These are phyloP conservation scores for Tachysurus fulvidraco DNA, from an alignment of 2,113 vertebrate species.

Conservation along the genomic window DNA sequence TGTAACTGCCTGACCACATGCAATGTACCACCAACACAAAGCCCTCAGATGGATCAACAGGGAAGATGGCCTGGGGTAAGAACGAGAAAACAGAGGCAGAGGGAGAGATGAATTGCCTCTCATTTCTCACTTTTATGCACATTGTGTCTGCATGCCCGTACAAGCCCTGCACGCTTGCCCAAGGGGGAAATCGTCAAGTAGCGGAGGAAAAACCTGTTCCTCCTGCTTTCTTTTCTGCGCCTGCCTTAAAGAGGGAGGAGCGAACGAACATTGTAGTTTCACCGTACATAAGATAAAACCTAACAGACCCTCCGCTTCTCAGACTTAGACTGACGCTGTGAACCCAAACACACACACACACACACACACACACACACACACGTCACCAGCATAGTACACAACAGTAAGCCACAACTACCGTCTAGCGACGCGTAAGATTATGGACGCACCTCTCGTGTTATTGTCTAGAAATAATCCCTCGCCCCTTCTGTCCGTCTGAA, in stretches of 20 bases:
- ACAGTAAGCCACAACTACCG: not conserved
- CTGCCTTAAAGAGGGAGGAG: constrained; percentile 27
- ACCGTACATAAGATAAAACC: constrained; percentile 43
- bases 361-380: not conserved
- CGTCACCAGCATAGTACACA: not conserved
- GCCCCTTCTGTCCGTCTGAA: not conserved
- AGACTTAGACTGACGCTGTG: not conserved
- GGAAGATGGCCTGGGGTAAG: constrained; percentile 37
- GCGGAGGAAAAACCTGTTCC: constrained; percentile 61
- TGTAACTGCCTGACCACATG: constrained; percentile 46
- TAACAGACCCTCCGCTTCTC: constrained; percentile 16
- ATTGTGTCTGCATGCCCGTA: constrained; percentile 69
- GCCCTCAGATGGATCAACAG: constrained; percentile 38
- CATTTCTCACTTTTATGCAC: constrained; percentile 67
- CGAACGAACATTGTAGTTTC: constrained; percentile 48
- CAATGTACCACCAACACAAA: constrained; percentile 48
- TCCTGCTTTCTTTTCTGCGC: constrained; percentile 56
- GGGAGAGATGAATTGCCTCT: constrained; percentile 43
- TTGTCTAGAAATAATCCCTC: constrained; percentile 20
- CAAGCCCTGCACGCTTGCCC: constrained; percentile 59
- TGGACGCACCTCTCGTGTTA: constrained; percentile 15
- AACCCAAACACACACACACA: not conserved
- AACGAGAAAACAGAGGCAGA: constrained; percentile 52
- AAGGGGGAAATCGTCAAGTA: constrained; percentile 46
- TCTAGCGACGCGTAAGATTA: constrained; percentile 7